Evolutionary conservation across 2,888 invertebrate genomes (phyloP), one percentile per base, ranked within the genome.

Genomic region (Ypsolopha scabrella): DNA sequence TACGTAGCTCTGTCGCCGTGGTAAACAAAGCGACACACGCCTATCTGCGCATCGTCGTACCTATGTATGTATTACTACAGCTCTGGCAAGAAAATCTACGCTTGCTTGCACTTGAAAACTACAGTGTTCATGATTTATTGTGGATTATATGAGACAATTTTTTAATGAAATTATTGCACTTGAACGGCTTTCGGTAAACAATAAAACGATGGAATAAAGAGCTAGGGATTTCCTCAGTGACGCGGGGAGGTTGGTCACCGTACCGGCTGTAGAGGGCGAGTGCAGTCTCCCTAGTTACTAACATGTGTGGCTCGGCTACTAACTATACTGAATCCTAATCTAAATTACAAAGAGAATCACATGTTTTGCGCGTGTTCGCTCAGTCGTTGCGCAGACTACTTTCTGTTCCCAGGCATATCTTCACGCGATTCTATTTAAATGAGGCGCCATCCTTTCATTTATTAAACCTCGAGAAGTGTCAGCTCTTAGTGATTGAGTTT

Each of bases 11-110:
- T 43, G 14, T 43, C 14, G 43, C 7, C 43, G 55, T 58, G 61
- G 65, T 70, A 69, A 70, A 72, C 66, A 66, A 67, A 65, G 62
- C 43, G 11, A 43, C 43, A 55, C 57, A 57, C 33, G 33, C 9
- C 13, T 38, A 49, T 49, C 48, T 58, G 57, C 61, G 61, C 62
- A 59, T 66, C 64, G 63, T 9, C 13, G 13, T 43, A 24, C 2
- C 24, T 24, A 24, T 4, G 4, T 24, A 24, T 24, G 24, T 24
- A 24, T 24, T 24, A 24, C 43, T 43, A 43, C 24, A 43, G 43
- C 11, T 14, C 43, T 14, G 43, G 13, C 43, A 43, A 43, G 43
- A 43, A 43, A 43, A 43, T 43, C 43, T 43, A 43, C 14, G 43
- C 43, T 43, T 43, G 43, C 43, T 14, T 24, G 43, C 24, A 14